Percentiles rank a stretch among this genome's conserved stretches.
Evolutionary conservation across 2,113 vertebrate species (phyloP).

Genomic region (Puffinus mauretanicus): DNA sequence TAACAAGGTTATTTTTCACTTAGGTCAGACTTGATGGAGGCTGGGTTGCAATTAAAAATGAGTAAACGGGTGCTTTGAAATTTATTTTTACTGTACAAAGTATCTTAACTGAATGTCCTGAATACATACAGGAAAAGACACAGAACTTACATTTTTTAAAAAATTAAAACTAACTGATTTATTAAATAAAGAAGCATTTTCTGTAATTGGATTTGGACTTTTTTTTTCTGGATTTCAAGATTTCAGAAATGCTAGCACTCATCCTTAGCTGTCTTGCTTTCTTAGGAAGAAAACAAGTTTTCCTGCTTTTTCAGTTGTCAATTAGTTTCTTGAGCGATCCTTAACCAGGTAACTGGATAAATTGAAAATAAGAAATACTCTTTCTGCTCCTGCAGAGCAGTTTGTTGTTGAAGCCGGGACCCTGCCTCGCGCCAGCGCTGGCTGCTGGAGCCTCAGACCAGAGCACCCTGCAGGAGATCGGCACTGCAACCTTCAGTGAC

Average conservation of each 20-base stretch:
- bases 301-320: not conserved
- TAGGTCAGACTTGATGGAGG: not conserved
- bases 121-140: not conserved
- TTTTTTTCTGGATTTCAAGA: not conserved
- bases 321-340: not conserved
- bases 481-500: not conserved
- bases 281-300: not conserved
- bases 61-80: not conserved
- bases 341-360: not conserved
- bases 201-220: not conserved
- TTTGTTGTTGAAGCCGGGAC: not conserved
- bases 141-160: not conserved
- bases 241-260: not conserved
- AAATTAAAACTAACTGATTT: not conserved
- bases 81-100: not conserved
- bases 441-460: not conserved
- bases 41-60: not conserved
- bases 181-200: not conserved
- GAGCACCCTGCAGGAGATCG: not conserved
- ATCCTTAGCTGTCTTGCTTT: not conserved
- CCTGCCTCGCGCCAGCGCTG: rapidly evolving
- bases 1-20: not conserved
- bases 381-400: not conserved
- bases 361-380: not conserved
- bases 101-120: not conserved